Evolutionary conservation across 2,113 vertebrate species (phyloP), one percentile per base, ranked within the genome.

Genomic region (Nyctereutes procyonoides): DNA sequence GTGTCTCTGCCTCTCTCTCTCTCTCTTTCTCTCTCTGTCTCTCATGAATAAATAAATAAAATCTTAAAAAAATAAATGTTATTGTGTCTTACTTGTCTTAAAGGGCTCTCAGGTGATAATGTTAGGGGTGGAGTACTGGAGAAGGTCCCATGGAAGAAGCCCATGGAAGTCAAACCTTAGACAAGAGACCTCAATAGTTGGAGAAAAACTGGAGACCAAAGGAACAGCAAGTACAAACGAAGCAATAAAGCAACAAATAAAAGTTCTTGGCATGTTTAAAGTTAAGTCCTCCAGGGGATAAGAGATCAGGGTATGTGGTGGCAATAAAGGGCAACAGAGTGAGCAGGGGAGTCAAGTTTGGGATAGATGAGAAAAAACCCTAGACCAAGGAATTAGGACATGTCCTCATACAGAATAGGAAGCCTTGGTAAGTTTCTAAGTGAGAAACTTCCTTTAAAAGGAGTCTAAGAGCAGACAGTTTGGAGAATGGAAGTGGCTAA

Each of bases 351-450:
- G 15, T 26, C 67, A 48, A 19, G 13, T 62, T 85, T 76, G 53
- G 14, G 71, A 24, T 14, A 93, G 38, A 35, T 28, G 43, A 51
- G 24, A 38, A 95, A 82, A 53, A 35, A 85, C 48, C 11, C 28
- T 3, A 76, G 81, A 67, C 9, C 2, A 15, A 73, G 62, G n/a
- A 86, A 53, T 84, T 63, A 16, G 11, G 14, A n/a, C 10, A 3
- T 83, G 1, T 63, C 74, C 17, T 77, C 38, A 35, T 53, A 87
- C 90, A 69, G 51, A 87, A 80, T 62, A 20, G 19, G n/a, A 87
- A 69, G n/a, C 26, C 62, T 93, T 80, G 30, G 24, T 35, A 90
- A 88, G 4, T 81, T 74, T 79, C 38, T 95, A 69, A 65, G 30
- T 62, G 69, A 83, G 22, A 90, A 55, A 43, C 43, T 43, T 43